Conservation (phyloP, 2,888 invertebrate genomes). For the Caenorhabditis imperialis region DNA sequence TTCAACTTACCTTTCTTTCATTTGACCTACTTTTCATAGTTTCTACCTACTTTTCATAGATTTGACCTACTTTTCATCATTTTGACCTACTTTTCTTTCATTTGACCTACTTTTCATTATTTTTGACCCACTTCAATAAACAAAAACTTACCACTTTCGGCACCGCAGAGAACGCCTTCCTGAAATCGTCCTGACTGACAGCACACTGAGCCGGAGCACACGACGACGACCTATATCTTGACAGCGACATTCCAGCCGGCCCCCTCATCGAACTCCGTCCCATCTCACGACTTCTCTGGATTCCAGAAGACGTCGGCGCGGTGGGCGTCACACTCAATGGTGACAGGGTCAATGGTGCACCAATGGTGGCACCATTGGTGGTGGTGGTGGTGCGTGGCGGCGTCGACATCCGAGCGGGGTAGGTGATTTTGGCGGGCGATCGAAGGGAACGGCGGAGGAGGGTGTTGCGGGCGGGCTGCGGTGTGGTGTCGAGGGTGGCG, state of each 20-base stretch:
- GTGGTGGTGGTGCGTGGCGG: conserved; percentile 18
- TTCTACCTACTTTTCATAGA: no score
- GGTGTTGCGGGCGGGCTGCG: conserved; percentile 22
- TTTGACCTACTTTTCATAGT: no score
- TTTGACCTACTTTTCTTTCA: no score
- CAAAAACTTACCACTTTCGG: conserved; percentile 47
- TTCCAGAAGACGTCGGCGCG: neutral
- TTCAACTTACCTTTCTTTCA: no score
- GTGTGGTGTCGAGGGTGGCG: conserved; percentile 17
- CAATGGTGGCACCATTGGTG: neutral
- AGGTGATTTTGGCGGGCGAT: conserved; percentile 46
- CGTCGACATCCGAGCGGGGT: conserved; percentile 43
- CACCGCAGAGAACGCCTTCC: conserved; percentile 50
- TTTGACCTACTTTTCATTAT: no score
- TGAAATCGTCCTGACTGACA: conserved; percentile 56
- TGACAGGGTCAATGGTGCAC: neutral
- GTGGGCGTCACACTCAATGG: conserved; percentile 10
- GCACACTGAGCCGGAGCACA: conserved; percentile 45
- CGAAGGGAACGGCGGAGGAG: conserved; percentile 37
- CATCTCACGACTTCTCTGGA: conserved; percentile 5
- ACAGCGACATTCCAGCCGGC: conserved; percentile 27
- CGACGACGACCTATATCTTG: conserved; percentile 39
- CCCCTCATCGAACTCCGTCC: conserved; percentile 17
- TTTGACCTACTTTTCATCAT: no score
- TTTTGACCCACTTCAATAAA: no score